Percentiles rank a stretch among this genome's conserved stretches.
phyloP scores from a whole-genome alignment of 2,888 invertebrate genomes.

The Platynereis dumerilii region DNA sequence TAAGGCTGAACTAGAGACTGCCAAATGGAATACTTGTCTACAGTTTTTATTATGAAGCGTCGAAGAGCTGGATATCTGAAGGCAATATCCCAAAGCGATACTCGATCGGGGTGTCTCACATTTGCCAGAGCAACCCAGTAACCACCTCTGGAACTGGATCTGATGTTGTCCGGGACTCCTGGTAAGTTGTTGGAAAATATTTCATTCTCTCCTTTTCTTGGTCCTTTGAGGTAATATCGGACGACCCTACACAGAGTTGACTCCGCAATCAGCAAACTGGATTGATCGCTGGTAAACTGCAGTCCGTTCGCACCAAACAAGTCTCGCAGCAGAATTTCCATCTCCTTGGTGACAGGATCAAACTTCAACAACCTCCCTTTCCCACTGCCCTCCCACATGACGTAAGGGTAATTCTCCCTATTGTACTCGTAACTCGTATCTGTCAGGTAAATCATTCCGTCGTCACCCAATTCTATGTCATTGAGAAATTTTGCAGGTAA shows the following conservation, averaged over 20 bases:
- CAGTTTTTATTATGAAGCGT: conserved; percentile 24
- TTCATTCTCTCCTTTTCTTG: conserved; percentile 79
- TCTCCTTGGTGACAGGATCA: conserved; percentile 76
- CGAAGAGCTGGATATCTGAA: conserved; percentile 23
- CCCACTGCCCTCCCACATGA: conserved; percentile 1
- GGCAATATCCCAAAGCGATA: conserved; percentile 25
- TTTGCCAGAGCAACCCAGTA: conserved; percentile 62
- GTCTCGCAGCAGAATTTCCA: conserved; percentile 77
- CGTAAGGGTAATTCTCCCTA: conserved; percentile 75
- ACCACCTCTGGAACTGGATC: conserved; percentile 56
- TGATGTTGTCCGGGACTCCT: conserved; percentile 74
- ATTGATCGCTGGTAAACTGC: conserved; percentile 79
- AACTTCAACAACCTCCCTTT: conserved; percentile 72
- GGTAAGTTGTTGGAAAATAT: conserved; percentile 78
- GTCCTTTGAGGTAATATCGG: conserved; percentile 78
- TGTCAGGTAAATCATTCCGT: conserved; percentile 88
- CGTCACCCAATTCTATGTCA: conserved; percentile 75
- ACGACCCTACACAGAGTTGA: conserved; percentile 11
- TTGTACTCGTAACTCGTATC: conserved; percentile 80
- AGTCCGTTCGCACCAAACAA: conserved; percentile 90
- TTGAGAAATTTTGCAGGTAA: conserved; percentile 70
- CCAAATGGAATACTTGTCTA: conserved; percentile 3
- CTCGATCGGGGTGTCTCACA: conserved; percentile 27
- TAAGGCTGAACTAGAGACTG: not conserved
- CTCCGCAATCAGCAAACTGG: conserved; percentile 50